Evolutionary conservation across 2,888 invertebrate genomes (phyloP), one percentile per base, ranked within the genome.

Genomic region (Allacma fusca): DNA sequence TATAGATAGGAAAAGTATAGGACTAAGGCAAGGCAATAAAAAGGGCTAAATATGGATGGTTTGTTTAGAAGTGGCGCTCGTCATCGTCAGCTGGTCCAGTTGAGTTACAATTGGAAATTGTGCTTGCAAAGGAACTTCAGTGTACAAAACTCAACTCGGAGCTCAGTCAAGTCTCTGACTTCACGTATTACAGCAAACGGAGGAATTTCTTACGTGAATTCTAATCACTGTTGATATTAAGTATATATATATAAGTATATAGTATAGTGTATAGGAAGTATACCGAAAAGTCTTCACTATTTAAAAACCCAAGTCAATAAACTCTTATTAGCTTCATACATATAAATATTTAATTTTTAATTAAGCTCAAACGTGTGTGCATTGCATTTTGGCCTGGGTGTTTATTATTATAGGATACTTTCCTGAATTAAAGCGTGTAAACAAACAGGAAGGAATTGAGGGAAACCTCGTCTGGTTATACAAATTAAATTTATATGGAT

Each of bases 51-150:
- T n/a, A 67, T 29, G 28, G 29, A 29, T 1, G 67, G 19, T 13
- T n/a, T 40, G 43, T 68, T 68, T 23, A 68, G 23, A 68, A 40
- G 40, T 40, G 40, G 68, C 68, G 68, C 68, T 68, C 21, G 19
- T 1, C 13, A 13, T n/a, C 43, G 40, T 68, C 68, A 68, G 40
- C 68, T 68, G 68, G 40, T 68, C 43, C 68, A n/a, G 40, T 68
- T 16, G 34, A 34, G 16, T 40, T 23, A 40, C 68, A 19, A 68
- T 68, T 68, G 68, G 68, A 68, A 68, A 68, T 68, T 43, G 23
- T 62, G 2, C 62, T 62, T n/a, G 62, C 62, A 23, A 4, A 62
- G 21, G 57, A 9, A 19, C 21, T 57, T n/a, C n/a, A n/a, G n/a
- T n/a, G n/a, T n/a, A n/a, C n/a, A n/a, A n/a, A n/a, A n/a, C n/a